Percentiles rank a stretch among this genome's conserved stretches.
These are phyloP conservation scores for Rhopalosiphum padi DNA, from an alignment of 1,140 invertebrate genomes.

Conservation along the genomic window DNA sequence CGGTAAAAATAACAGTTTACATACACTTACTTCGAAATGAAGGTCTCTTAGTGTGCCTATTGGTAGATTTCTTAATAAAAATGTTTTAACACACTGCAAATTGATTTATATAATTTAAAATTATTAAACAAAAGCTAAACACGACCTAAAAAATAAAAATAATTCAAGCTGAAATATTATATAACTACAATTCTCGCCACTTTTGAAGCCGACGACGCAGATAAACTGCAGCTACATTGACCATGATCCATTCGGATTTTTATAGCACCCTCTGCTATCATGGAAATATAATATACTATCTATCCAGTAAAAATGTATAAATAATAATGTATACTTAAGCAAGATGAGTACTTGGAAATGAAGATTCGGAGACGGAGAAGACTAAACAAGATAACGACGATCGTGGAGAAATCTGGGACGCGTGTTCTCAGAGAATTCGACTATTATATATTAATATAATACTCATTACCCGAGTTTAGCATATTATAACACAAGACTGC, in stretches of 20 bases:
- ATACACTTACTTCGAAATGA: background rate
- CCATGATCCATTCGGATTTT: no score
- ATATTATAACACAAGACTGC: background rate
- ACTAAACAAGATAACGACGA: background rate
- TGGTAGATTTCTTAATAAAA: background rate
- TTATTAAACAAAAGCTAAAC: no score
- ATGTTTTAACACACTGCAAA: background rate
- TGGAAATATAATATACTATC: background rate
- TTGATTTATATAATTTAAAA: no score
- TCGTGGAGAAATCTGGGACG: background rate
- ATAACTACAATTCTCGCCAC: no score
- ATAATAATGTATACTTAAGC: background rate
- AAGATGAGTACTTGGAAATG: background rate
- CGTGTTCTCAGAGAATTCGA: background rate
- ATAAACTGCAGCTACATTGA: no score
- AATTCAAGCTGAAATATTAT: no score
- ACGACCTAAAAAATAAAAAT: no score
- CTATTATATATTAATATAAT: background rate
- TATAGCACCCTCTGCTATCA: no score
- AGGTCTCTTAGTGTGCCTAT: no score
- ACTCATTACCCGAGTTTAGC: background rate
- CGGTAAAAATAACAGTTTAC: background rate
- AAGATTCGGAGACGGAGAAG: background rate
- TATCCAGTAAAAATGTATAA: background rate
- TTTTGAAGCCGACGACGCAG: no score